These are phyloP conservation scores for chimpanzee (Pan troglodytes) DNA, from an alignment of 2,113 vertebrate species.

Conservation along the genomic window DNA sequence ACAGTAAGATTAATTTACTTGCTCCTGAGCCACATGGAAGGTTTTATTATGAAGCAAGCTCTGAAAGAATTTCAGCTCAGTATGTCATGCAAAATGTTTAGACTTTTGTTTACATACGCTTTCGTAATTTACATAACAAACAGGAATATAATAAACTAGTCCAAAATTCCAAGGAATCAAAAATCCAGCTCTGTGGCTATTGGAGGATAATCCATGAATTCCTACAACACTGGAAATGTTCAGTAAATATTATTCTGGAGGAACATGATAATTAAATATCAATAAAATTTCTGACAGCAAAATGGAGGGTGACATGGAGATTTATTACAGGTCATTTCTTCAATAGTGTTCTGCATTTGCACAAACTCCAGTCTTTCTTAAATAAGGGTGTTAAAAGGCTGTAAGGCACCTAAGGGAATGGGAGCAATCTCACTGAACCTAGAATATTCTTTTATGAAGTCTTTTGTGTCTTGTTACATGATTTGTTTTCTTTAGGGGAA, in stretches of 20 bases:
- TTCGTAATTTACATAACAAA: neutral
- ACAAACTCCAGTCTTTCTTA: neutral
- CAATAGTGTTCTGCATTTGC: neutral
- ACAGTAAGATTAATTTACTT: neutral
- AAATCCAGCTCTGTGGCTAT: neutral
- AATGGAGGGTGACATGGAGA: neutral
- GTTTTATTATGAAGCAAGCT: neutral
- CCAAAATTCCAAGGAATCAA: neutral
- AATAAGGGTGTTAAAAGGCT: neutral
- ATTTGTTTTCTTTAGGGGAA: neutral
- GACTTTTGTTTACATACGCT: neutral
- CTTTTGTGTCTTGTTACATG: neutral
- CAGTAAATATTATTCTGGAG: neutral
- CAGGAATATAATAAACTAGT: neutral
- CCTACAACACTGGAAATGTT: neutral
- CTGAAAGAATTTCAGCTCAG: neutral
- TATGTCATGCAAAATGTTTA: neutral
- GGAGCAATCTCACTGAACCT: neutral
- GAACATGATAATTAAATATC: neutral
- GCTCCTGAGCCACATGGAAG: neutral
- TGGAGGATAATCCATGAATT: neutral
- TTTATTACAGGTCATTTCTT: neutral
- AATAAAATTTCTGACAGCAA: neutral
- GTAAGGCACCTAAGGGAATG: neutral
- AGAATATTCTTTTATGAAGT: neutral